Evolutionary conservation across 1,140 invertebrate genomes (phyloP).

Genomic region (Daktulosphaira vitifoliae): DNA sequence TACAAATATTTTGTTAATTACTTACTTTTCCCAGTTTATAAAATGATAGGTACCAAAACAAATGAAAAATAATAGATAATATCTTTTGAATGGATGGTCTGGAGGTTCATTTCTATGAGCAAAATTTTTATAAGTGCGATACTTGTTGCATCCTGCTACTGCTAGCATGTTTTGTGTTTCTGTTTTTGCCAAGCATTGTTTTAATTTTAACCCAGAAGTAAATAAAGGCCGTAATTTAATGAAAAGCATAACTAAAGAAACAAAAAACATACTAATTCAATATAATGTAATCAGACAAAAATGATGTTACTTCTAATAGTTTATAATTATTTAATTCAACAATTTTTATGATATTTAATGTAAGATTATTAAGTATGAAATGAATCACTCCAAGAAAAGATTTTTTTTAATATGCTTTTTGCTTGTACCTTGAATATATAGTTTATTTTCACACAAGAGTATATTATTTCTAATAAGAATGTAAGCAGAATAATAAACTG

Average conservation of each 20-base stretch:
- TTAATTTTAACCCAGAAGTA: slow-evolving; percentile 2
- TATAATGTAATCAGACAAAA: too few species aligned
- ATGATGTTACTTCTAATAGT: too few species aligned
- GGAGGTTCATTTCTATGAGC: slow-evolving; percentile 17
- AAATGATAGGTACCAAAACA: background rate
- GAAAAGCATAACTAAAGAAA: slow-evolving; percentile 9
- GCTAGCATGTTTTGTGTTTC: background rate
- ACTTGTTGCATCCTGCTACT: background rate
- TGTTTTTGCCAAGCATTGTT: background rate
- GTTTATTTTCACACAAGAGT: too few species aligned
- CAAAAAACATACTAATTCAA: background rate
- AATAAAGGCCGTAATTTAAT: slow-evolving; percentile 13
- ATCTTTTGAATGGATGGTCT: slow-evolving; percentile 18
- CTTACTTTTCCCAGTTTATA: slow-evolving; percentile 17
- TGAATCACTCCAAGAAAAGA: too few species aligned
- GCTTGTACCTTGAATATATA: too few species aligned
- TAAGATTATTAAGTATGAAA: too few species aligned
- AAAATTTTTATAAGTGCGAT: slow-evolving; percentile 11
- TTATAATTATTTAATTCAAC: too few species aligned
- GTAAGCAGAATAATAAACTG: too few species aligned
- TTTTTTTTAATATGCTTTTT: too few species aligned
- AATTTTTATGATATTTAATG: too few species aligned
- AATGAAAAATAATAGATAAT: background rate
- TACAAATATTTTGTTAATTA: too few species aligned
- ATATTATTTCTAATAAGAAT: too few species aligned